These are phyloP conservation scores for Eurosta solidaginis DNA, from an alignment of 1,140 invertebrate genomes.

Conservation along the genomic window DNA sequence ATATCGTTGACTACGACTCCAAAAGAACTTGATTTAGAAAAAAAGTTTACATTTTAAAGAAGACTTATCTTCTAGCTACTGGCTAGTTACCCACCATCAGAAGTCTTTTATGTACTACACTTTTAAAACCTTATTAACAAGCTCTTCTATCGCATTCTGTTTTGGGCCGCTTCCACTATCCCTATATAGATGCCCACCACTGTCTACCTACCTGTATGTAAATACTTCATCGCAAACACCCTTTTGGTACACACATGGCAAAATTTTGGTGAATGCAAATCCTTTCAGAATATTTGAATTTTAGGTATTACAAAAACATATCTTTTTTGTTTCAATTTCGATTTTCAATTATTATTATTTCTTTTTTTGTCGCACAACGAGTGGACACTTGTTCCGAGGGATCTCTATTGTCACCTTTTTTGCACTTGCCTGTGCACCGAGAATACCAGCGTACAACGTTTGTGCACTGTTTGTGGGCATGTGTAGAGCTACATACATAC, in stretches of 20 bases:
- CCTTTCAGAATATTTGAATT: conserved; percentile 4
- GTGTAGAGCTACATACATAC: too few species aligned
- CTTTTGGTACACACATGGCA: background rate
- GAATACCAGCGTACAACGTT: too few species aligned
- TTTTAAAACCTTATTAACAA: too few species aligned
- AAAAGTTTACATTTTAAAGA: too few species aligned
- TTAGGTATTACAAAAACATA: too few species aligned
- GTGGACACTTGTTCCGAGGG: conserved; percentile 1
- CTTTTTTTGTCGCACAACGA: background rate
- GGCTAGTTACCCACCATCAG: too few species aligned
- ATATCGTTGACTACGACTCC: too few species aligned
- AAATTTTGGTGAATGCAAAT: background rate
- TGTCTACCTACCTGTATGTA: background rate
- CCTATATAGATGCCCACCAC: background rate
- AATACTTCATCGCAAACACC: background rate
- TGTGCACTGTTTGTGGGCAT: too few species aligned
- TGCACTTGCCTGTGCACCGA: background rate
- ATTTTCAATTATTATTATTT: background rate
- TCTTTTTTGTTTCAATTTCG: background rate
- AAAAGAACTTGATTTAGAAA: too few species aligned
- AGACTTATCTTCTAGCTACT: too few species aligned
- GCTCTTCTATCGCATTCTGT: too few species aligned
- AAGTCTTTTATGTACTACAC: too few species aligned
- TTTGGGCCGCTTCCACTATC: background rate
- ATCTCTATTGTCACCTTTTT: background rate